Evolutionary conservation across 1,140 invertebrate genomes (phyloP).

Genomic region (Anoplophora glabripennis): DNA sequence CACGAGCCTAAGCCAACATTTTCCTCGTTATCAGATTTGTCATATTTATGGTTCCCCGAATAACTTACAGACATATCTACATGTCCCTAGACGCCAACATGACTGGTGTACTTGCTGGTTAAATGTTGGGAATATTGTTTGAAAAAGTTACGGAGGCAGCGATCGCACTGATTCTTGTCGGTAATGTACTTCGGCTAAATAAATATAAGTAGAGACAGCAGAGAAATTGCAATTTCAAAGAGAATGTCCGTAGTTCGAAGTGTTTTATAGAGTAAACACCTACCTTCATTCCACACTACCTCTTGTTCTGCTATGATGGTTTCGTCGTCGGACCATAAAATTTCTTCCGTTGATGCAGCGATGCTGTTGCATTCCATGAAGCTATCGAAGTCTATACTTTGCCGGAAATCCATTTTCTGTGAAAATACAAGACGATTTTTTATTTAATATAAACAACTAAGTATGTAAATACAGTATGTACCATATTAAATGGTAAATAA

Average conservation of each 20-base stretch:
- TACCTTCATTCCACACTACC: slow-evolving; percentile 46
- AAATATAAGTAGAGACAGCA: no score
- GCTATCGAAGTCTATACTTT: slow-evolving; percentile 44
- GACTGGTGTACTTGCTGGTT: neutral
- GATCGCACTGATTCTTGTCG: neutral
- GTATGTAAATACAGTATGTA: no score
- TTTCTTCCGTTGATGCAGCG: slow-evolving; percentile 47
- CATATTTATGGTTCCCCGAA: neutral
- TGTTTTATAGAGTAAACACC: slow-evolving; percentile 8
- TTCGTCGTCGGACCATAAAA: slow-evolving; percentile 49
- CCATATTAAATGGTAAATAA: no score
- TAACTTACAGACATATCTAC: neutral
- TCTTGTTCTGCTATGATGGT: slow-evolving; percentile 49
- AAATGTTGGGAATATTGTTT: neutral
- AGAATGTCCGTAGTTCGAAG: no score
- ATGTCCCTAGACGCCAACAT: neutral
- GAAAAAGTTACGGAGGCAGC: neutral
- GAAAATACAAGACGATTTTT: neutral
- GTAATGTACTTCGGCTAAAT: no score
- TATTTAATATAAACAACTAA: no score
- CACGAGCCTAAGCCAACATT: neutral
- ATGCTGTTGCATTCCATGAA: slow-evolving; percentile 47
- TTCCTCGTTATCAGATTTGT: neutral
- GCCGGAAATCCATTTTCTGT: slow-evolving; percentile 32
- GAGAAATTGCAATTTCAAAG: no score